phyloP scores from a whole-genome alignment of 2,888 invertebrate species.

The Oligia strigilis region DNA sequence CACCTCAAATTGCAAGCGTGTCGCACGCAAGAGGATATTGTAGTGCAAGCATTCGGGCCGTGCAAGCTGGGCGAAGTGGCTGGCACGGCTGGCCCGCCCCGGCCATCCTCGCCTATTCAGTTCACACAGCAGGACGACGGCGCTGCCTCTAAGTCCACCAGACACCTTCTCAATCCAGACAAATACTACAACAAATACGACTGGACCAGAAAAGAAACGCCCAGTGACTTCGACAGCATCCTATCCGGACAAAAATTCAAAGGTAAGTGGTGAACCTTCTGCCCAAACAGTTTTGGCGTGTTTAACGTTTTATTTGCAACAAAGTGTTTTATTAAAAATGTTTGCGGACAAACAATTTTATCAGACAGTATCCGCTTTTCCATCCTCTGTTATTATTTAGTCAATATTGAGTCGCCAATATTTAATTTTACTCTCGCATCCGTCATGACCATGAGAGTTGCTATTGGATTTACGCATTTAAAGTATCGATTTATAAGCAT shows the following conservation, averaged over 20 bases:
- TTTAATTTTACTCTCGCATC: constrained; percentile 66
- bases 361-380: constrained; percentile 68
- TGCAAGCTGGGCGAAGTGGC: constrained; percentile 93
- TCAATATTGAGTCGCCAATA: constrained; percentile 74
- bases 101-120: constrained; percentile 94
- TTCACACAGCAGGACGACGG: constrained; percentile 95
- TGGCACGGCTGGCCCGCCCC: constrained; percentile 94
- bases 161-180: constrained; percentile 94
- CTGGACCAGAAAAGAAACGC: constrained; percentile 90
- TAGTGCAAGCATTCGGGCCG: constrained; percentile 94
- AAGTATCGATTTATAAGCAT: constrained; percentile 1
- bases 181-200: constrained; percentile 92
- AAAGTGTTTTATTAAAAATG: constrained; percentile 62
- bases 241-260: constrained; percentile 86
- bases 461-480: constrained; percentile 30
- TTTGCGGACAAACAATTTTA: constrained; percentile 70
- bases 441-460: constrained; percentile 39
- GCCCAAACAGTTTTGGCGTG: neutral
- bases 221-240: constrained; percentile 85
- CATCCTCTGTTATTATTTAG: constrained; percentile 67
- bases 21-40: constrained; percentile 94
- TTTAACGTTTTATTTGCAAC: constrained; percentile 38
- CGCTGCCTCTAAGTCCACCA: constrained; percentile 94
- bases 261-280: constrained; percentile 73
- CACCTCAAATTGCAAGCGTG: constrained; percentile 95